Evolutionary conservation across 2,888 invertebrate genomes (phyloP), one percentile per base, ranked within the genome.

Genomic region (Dolichomitus sp.): DNA sequence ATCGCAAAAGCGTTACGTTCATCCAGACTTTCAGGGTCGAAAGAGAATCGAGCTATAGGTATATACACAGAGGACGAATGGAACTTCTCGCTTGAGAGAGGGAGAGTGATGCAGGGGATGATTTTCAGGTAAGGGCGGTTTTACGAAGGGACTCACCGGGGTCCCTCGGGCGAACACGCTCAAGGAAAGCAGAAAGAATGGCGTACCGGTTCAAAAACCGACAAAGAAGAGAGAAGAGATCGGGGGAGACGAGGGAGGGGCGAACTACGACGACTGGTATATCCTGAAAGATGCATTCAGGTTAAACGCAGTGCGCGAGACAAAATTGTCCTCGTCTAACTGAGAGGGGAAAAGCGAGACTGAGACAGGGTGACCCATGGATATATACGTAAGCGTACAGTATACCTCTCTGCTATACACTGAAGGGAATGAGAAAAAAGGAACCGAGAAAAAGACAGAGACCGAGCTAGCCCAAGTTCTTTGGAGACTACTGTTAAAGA

Each of bases 241-340:
- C 73, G 80, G 42, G 65, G 68, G 42, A 75, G 70, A 75, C 37
- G 57, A 50, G 63, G 40, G 12, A 37, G 61, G 42, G 48, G 72
- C 81, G 66, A 30, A 37, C 48, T 59, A 54, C 76, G 70, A 74
- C 81, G 87, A 90, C 90, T 88, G 89, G 90, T 88, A 91, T 91
- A 92, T 92, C 91, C 89, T 91, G 91, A 91, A 92, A 90, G 92
- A 91, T 91, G 92, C 90, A 91, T 93, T 93, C 93, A 92, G 88
- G 92, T 91, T 91, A 90, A 92, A 92, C 90, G 92, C 90, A 89
- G 88, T 88, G 89, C 88, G 87, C 83, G 85, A 89, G 87, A 89
- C 89, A 85, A 89, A 91, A 90, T 91, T 89, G 89, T 88, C 89
- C 87, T 86, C 81, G 85, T 79, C 78, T 65, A 61, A 50, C 54